phyloP scores from a whole-genome alignment of 2,113 vertebrate genomes.

The Antechinus stuartii region DNA sequence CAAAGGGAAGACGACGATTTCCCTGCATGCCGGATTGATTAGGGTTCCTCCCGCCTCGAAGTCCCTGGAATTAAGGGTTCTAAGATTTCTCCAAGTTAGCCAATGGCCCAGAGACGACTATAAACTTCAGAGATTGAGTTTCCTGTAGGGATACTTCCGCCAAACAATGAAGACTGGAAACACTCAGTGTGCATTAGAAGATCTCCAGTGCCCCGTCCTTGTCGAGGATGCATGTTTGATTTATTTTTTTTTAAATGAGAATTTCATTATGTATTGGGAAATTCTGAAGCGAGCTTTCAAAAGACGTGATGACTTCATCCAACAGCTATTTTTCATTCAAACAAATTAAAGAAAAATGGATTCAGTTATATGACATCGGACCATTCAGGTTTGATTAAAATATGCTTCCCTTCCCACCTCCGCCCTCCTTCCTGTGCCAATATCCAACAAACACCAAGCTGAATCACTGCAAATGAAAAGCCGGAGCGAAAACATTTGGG shows the following conservation, averaged over 20 bases:
- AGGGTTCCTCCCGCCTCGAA: conserved; percentile 29
- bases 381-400: conserved; percentile 70
- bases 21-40: conserved; percentile 6
- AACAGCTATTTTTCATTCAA: conserved; percentile 62
- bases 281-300: conserved; percentile 67
- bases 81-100: conserved; percentile 35
- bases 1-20: neutral
- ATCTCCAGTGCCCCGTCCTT: conserved; percentile 28
- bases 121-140: conserved; percentile 51
- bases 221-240: conserved; percentile 45
- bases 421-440: conserved; percentile 43
- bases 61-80: neutral
- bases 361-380: conserved; percentile 62
- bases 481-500: conserved; percentile 46
- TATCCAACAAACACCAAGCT: conserved; percentile 63
- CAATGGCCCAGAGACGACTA: conserved; percentile 19
- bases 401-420: conserved; percentile 46
- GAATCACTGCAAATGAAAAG: neutral
- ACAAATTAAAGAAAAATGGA: conserved; percentile 67
- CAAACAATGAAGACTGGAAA: conserved; percentile 42
- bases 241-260: conserved; percentile 60
- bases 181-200: conserved; percentile 41
- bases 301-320: conserved; percentile 63
- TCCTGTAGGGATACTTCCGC: neutral
- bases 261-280: conserved; percentile 68